Base-by-base conservation (phyloP, 2,797 vertebrate species). In the Parauchenoglanis ngamensis region DNA sequence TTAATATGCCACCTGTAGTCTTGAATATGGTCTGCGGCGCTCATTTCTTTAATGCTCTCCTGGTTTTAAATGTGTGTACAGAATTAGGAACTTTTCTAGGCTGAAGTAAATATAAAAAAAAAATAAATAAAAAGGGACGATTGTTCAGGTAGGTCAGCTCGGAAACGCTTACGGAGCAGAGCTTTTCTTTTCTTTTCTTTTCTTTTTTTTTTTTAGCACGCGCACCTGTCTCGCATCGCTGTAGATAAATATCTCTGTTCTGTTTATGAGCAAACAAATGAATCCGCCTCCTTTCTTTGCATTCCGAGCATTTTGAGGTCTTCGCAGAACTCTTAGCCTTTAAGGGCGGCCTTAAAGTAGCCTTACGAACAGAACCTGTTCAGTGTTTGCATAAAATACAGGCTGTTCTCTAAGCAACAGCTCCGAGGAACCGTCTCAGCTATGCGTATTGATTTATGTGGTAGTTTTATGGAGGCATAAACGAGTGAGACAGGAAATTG, bases 1-100 rank as follows among this genome's bases (percentile, higher is more conserved):
- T 78, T 83, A 79, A 88, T 76, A 87, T 83, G 21, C 44, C 70
- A 75, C 85, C 81, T 75, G 31, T 59, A 79, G 73, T 57, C 25
- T 7, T 25, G 44, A 25, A 67, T 78, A 78, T n/a, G n/a, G 31
- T 54, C 49, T 56, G 35, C 2, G 35, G 35, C 35, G 35, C 35
- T 40, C 35, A 19, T 54, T 1, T 76, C 46, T 76, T 17, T n/a
- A 65, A 49, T 63, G 59, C 13, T 63, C 40, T 28, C 4, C 3
- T 82, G 61, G 23, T 49, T 49, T 44, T 81, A 65, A 82, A 82
- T 49, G 25, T 35, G 17, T 68, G 63, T 11, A 46, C 25, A 65
- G 35, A 25, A 82, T 17, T 15, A 25, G 44, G 81, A 52, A 13
- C 11, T 54, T 68, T 54, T 83, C n/a, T 17, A 65, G 7, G 59